A percentile compares a stretch with the other conserved stretches of the same genome.
Evolutionary conservation across 37 sponge, comb jelly and placozoan genomes (phyloP).

Genomic region (Spongilla lacustris): DNA sequence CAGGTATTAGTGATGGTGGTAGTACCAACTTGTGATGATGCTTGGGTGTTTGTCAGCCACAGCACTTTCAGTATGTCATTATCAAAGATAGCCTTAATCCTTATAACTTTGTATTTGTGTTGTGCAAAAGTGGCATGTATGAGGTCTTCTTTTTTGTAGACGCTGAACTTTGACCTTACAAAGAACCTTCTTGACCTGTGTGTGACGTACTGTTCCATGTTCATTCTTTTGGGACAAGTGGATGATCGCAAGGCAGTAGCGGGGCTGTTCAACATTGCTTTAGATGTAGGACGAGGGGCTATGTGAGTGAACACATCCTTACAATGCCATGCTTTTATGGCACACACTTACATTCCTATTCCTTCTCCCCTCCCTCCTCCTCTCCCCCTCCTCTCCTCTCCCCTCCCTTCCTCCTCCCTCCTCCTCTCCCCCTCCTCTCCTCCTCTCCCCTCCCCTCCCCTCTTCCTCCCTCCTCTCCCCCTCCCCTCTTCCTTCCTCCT

Average conservation of each 20-base stretch:
- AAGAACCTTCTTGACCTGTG: slow-evolving; percentile 75
- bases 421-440: neutral
- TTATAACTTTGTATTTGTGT: neutral
- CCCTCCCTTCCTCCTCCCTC: neutral
- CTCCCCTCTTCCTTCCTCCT: neutral
- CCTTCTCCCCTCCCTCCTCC: neutral
- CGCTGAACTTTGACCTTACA: slow-evolving; percentile 87
- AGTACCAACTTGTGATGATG: neutral
- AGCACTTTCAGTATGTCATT: too few relatives aligned
- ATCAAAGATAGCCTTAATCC: too few relatives aligned
- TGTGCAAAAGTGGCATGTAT: neutral
- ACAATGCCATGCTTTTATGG: too few relatives aligned
- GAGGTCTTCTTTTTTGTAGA: slow-evolving; percentile 16
- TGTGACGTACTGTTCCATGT: slow-evolving; percentile 58
- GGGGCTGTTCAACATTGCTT: slow-evolving; percentile 84
- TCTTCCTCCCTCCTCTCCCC: too few relatives aligned
- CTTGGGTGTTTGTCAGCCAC: too few relatives aligned
- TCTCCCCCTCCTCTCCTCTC: too few relatives aligned
- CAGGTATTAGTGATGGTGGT: too few relatives aligned
- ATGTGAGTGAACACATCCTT: slow-evolving; percentile 18
- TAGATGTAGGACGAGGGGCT: slow-evolving; percentile 69
- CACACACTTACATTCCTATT: too few relatives aligned
- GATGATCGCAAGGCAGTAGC: slow-evolving; percentile 80
- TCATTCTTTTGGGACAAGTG: slow-evolving; percentile 81
- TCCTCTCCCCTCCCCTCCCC: too few relatives aligned